A percentile compares a stretch with the other conserved stretches of the same genome.
phyloP scores from a whole-genome alignment of 2,888 invertebrate species.

The Drosophila helvetica region DNA sequence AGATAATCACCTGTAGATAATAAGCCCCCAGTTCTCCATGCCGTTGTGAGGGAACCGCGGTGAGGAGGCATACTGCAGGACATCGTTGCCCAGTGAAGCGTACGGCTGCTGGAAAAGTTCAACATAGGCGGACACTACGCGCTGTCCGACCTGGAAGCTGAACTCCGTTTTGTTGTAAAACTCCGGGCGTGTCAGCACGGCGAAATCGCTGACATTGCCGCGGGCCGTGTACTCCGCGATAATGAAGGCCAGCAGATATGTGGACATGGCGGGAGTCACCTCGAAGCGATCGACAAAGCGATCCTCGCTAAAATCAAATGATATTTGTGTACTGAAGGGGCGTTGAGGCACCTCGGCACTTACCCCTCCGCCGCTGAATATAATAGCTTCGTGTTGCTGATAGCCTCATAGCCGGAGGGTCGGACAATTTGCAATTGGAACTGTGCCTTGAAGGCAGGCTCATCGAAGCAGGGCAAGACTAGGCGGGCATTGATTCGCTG shows the following conservation, averaged over 20 bases:
- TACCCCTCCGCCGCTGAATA: constrained; percentile 58
- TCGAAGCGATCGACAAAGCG: constrained; percentile 72
- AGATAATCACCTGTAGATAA: constrained; percentile 92
- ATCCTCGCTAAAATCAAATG: constrained; percentile 44
- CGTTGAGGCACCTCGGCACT: neutral
- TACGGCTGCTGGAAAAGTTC: constrained; percentile 89
- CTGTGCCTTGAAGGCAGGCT: constrained; percentile 88
- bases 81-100: constrained; percentile 85
- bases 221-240: constrained; percentile 85
- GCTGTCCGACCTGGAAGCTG: constrained; percentile 84
- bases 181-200: constrained; percentile 88
- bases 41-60: constrained; percentile 91
- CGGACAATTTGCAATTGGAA: constrained; percentile 87
- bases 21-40: constrained; percentile 96
- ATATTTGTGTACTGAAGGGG: neutral
- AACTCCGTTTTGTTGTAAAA: constrained; percentile 87
- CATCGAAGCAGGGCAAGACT: constrained; percentile 91
- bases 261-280: constrained; percentile 87
- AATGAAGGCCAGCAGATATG: constrained; percentile 92
- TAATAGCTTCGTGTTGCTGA: constrained; percentile 76
- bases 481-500: constrained; percentile 87
- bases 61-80: constrained; percentile 91
- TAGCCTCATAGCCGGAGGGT: constrained; percentile 76
- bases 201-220: constrained; percentile 50
- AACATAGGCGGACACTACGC: constrained; percentile 83